Percentiles rank a stretch among this genome's conserved stretches.
These are phyloP conservation scores for Drusus annulatus DNA, from an alignment of 1,140 invertebrate genomes.

Conservation along the genomic window DNA sequence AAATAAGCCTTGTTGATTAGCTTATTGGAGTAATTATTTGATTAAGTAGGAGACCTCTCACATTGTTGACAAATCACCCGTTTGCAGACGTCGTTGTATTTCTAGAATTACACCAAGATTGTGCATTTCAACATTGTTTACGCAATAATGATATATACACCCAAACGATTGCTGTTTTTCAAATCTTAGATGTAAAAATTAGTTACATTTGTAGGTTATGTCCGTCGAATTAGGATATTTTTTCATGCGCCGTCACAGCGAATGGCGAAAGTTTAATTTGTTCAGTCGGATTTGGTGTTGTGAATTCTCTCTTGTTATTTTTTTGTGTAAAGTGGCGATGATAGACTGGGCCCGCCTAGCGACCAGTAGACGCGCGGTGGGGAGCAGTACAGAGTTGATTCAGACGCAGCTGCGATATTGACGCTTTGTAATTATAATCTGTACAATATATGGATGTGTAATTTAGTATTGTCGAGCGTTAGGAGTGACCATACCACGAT, in stretches of 20 bases:
- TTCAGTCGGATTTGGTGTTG: constrained; percentile 26
- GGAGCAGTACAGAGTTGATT: not conserved
- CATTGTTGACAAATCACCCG: constrained; percentile 46
- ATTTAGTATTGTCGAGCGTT: not conserved
- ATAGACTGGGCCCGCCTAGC: not conserved
- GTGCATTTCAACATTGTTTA: constrained; percentile 13
- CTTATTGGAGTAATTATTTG: not conserved
- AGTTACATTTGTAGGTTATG: constrained; percentile 6
- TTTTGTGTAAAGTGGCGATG: no score
- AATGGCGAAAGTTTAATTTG: not conserved
- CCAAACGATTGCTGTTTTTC: not conserved
- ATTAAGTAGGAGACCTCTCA: constrained; percentile 41
- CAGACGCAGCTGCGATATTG: constrained; percentile 36
- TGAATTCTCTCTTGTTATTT: not conserved
- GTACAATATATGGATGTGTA: constrained; percentile 12
- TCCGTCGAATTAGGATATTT: not conserved
- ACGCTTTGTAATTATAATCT: constrained; percentile 34
- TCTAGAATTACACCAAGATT: not conserved
- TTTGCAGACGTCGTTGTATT: constrained; percentile 21
- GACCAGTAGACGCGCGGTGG: constrained; percentile 1
- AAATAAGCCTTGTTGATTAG: constrained; percentile 31
- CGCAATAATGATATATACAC: not conserved
- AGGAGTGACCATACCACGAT: not conserved
- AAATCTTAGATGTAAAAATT: constrained; percentile 15
- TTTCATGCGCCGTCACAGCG: not conserved